phyloP scores from a whole-genome alignment of 2,888 invertebrate species.

The Pseudoips prasinana region DNA sequence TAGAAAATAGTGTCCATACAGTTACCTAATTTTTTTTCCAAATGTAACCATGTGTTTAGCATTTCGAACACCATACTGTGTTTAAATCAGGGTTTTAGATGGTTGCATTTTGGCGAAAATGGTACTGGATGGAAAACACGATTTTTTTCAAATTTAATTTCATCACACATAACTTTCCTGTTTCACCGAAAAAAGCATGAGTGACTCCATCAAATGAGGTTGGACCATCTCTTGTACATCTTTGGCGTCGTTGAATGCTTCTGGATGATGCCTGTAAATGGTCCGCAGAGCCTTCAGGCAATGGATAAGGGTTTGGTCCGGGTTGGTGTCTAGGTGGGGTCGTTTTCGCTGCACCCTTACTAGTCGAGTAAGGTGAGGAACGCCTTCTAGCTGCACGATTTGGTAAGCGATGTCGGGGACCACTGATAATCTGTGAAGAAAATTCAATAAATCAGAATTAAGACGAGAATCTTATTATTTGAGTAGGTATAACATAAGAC shows the following conservation, averaged over 20 bases:
- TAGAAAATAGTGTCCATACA: too few species aligned
- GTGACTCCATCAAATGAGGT: slow-evolving; percentile 89
- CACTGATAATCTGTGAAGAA: slow-evolving; percentile 81
- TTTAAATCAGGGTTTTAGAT: too few species aligned
- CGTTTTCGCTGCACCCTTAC: slow-evolving; percentile 82
- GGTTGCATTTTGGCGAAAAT: too few species aligned
- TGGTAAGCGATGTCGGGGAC: slow-evolving; percentile 86
- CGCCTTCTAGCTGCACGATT: slow-evolving; percentile 86
- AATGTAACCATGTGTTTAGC: too few species aligned
- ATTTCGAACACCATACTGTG: too few species aligned
- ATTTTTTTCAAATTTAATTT: too few species aligned
- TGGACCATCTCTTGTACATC: slow-evolving; percentile 88
- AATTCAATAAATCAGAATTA: slow-evolving; percentile 1
- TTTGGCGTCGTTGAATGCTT: slow-evolving; percentile 66
- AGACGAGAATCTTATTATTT: neutral
- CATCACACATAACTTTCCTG: slow-evolving; percentile 90
- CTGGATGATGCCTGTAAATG: slow-evolving; percentile 70
- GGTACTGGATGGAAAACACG: too few species aligned
- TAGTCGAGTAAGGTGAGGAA: slow-evolving; percentile 84
- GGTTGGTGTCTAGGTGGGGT: slow-evolving; percentile 58
- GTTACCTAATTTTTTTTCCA: too few species aligned
- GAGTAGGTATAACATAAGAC: neutral
- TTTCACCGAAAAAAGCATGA: slow-evolving; percentile 89
- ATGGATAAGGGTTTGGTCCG: slow-evolving; percentile 71
- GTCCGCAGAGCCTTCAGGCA: slow-evolving; percentile 71